These are phyloP conservation scores for Panthera tigris DNA, from an alignment of 2,113 vertebrate genomes.

Conservation along the genomic window DNA sequence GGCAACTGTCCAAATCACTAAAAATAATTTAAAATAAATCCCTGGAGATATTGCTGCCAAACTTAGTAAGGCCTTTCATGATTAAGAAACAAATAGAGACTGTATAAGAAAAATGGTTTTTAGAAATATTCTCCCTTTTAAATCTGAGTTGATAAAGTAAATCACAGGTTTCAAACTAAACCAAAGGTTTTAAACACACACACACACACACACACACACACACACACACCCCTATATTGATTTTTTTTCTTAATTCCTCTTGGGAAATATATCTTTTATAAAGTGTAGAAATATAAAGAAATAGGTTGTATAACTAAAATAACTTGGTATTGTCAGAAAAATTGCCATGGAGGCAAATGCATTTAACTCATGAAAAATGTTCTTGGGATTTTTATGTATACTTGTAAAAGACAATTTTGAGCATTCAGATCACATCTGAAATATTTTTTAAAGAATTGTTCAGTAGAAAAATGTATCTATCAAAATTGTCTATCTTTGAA, in stretches of 20 bases:
- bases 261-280: conserved; percentile 61
- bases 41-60: conserved; percentile 30
- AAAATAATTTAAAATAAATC: conserved; percentile 67
- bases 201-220: too few species aligned
- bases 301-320: conserved; percentile 61
- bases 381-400: neutral
- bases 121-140: conserved; percentile 10
- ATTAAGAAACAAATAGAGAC: conserved; percentile 46
- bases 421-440: neutral
- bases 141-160: conserved; percentile 40
- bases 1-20: conserved; percentile 59
- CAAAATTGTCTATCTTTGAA: neutral
- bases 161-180: conserved; percentile 44
- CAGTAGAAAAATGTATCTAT: neutral
- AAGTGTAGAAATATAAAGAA: conserved; percentile 53
- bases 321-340: conserved; percentile 37
- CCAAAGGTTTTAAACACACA: neutral
- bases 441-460: neutral
- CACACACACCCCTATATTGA: too few species aligned
- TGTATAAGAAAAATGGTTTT: conserved; percentile 25
- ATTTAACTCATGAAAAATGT: conserved; percentile 22
- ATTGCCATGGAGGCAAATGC: conserved; percentile 24
- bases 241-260: conserved; percentile 4
- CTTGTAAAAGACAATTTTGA: conserved; percentile 21
- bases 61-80: conserved; percentile 27